phyloP scores from a whole-genome alignment of 2,888 invertebrate species.

The Vanessa cardui region DNA sequence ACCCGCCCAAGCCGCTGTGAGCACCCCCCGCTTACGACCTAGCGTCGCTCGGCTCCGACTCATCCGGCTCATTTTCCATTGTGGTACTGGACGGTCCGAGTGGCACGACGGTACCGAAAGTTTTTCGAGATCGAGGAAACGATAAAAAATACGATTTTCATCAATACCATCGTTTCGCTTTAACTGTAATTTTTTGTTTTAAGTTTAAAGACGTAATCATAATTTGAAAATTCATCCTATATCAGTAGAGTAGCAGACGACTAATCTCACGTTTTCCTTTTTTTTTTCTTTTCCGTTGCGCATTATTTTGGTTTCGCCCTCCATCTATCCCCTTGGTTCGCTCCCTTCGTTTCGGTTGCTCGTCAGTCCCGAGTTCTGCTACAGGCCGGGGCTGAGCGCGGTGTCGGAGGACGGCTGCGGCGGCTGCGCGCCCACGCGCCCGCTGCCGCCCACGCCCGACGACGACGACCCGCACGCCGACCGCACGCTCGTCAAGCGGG shows the following conservation, averaged over 20 bases:
- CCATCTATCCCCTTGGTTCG: conserved; percentile 24
- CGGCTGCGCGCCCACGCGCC: conserved; percentile 91
- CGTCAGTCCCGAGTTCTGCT: conserved; percentile 92
- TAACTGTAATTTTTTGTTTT: too few relatives aligned
- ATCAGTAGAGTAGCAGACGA: neutral
- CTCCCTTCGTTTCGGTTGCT: conserved; percentile 51
- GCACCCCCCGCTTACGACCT: conserved; percentile 57
- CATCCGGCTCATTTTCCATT: too few relatives aligned
- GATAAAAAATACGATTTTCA: too few relatives aligned
- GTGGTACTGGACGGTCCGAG: too few relatives aligned
- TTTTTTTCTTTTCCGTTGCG: conserved; percentile 33
- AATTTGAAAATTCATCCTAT: neutral
- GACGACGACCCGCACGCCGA: conserved; percentile 92
- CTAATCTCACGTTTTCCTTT: conserved; percentile 21
- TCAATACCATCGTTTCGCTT: too few relatives aligned
- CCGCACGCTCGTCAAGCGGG: conserved; percentile 95
- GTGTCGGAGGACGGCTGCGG: conserved; percentile 76
- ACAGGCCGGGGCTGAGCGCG: conserved; percentile 87
- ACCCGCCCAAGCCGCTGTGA: conserved; percentile 98
- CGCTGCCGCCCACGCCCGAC: conserved; percentile 96
- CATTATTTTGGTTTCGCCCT: conserved; percentile 32
- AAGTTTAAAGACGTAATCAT: too few relatives aligned
- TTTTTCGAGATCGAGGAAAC: too few relatives aligned
- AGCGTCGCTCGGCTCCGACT: too few relatives aligned
- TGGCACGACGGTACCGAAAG: too few relatives aligned